Evolutionary conservation across 30 jellyfish, hydroid and myxozoan genomes (phyloP).

Genomic region (Hydractinia echinata): DNA sequence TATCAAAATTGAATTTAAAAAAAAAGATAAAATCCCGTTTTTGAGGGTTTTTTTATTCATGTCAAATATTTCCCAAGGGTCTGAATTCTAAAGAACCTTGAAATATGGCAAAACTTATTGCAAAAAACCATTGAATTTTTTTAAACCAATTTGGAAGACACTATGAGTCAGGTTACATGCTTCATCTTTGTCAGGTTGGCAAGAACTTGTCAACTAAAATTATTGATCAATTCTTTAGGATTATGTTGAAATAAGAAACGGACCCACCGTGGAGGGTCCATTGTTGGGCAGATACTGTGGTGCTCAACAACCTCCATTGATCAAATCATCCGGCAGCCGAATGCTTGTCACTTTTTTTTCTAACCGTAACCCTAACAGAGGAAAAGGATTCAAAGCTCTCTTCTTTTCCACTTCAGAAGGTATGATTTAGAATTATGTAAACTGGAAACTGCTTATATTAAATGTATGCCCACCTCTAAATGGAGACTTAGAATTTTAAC

Average conservation of each 20-base stretch:
- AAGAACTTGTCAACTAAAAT: too few relatives aligned
- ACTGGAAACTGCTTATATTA: too few relatives aligned
- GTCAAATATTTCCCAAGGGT: too few relatives aligned
- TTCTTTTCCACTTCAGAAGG: neutral
- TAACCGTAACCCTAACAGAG: neutral
- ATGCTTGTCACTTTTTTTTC: constrained; percentile 13
- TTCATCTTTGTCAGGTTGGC: neutral
- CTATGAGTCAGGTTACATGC: neutral
- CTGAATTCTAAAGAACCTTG: too few relatives aligned
- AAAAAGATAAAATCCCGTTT: too few relatives aligned
- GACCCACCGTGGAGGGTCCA: neutral
- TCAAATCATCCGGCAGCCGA: neutral
- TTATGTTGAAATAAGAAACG: neutral
- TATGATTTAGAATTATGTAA: neutral
- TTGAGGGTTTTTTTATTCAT: too few relatives aligned
- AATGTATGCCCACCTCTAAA: too few relatives aligned
- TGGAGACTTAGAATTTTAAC: too few relatives aligned
- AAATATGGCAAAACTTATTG: too few relatives aligned
- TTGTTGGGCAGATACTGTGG: constrained; percentile 9
- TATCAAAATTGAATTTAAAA: too few relatives aligned
- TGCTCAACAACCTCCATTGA: neutral
- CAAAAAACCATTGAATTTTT: neutral
- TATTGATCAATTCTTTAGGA: too few relatives aligned
- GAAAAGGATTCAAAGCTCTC: neutral
- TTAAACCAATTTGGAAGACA: neutral